Conservation (phyloP, 2,888 invertebrate genomes). For the Lochmaea crataegi region DNA sequence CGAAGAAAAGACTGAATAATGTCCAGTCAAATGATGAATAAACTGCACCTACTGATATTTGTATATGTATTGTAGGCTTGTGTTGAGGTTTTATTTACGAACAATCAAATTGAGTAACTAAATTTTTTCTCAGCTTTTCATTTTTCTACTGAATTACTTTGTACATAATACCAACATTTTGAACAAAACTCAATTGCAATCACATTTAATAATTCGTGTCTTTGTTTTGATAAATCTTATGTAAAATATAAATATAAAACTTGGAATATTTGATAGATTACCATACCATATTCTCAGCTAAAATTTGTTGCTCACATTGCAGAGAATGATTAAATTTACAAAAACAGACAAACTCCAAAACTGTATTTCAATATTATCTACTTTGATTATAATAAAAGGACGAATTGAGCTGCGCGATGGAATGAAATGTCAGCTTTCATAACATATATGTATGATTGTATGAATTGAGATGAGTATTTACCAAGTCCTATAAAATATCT, state of each 20-base stretch:
- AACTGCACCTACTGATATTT: too few species aligned
- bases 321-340: neutral
- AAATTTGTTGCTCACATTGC: neutral
- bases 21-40: too few species aligned
- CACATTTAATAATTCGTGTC: neutral
- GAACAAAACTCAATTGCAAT: neutral
- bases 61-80: too few species aligned
- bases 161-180: too few species aligned
- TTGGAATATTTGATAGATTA: neutral
- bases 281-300: neutral
- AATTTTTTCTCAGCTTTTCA: conserved; percentile 2
- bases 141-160: neutral
- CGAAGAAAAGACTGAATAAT: too few species aligned
- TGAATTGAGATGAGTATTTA: too few species aligned
- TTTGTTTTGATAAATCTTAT: neutral
- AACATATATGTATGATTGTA: too few species aligned
- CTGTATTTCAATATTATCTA: neutral
- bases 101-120: neutral
- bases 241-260: neutral
- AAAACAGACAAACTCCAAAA: neutral
- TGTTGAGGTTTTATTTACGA: neutral
- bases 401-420: too few species aligned
- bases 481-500: too few species aligned
- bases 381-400: too few species aligned
- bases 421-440: too few species aligned